Percentiles rank a stretch among this genome's conserved stretches.
Conservation (phyloP, 2,797 vertebrate species). For the Epinephelus malabaricus region DNA sequence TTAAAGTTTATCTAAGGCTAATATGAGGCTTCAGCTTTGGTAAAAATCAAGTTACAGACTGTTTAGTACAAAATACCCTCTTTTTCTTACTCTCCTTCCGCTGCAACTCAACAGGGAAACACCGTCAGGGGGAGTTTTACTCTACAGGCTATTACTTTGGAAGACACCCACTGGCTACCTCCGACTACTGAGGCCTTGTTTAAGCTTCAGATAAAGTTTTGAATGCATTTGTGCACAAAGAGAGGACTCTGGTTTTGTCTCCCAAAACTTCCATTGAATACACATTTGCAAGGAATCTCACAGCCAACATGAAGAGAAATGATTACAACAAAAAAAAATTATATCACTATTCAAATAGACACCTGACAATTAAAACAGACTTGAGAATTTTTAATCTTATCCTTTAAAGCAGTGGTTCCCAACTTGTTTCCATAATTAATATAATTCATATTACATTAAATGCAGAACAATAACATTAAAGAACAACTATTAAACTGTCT, state of each 20-base stretch:
- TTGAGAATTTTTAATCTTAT: neutral
- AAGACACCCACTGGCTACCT: neutral
- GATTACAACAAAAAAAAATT: neutral
- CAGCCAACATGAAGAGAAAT: neutral
- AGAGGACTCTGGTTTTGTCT: neutral
- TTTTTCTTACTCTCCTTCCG: neutral
- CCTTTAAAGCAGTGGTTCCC: neutral
- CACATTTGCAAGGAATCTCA: neutral
- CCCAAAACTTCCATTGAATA: neutral
- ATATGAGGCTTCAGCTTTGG: neutral
- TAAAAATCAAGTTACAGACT: neutral
- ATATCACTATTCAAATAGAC: neutral
- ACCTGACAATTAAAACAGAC: neutral
- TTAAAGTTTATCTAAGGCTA: neutral
- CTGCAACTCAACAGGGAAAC: neutral
- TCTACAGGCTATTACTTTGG: neutral
- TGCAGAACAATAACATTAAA: too few species aligned
- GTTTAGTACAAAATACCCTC: neutral
- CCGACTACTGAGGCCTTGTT: conserved; percentile 5
- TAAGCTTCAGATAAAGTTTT: neutral
- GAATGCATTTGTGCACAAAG: conserved; percentile 4
- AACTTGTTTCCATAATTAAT: too few species aligned
- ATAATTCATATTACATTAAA: too few species aligned
- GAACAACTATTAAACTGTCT: too few species aligned
- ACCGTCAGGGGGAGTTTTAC: neutral